phyloP scores from a whole-genome alignment of 2,888 invertebrate species.

The Nomada goodeniana region DNA sequence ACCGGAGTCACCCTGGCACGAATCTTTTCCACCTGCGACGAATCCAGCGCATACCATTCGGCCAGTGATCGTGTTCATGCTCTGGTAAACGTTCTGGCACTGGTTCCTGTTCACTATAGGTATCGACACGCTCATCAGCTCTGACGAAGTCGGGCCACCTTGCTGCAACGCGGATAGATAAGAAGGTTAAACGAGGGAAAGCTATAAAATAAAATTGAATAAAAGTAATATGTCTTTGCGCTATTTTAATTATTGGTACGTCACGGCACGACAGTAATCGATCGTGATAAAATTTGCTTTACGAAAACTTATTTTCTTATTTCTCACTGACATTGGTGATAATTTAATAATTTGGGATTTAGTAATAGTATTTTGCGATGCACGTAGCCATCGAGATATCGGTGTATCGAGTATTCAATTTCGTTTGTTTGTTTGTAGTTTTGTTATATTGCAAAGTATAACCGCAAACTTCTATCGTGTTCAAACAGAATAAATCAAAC shows the following conservation, averaged over 20 bases:
- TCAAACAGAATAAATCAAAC: background rate
- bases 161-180: slow-evolving; percentile 53
- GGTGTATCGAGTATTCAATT: no score
- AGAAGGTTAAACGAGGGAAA: background rate
- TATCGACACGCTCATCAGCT: slow-evolving; percentile 85
- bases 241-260: no score
- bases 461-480: background rate
- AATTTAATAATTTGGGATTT: no score
- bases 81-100: slow-evolving; percentile 84
- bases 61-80: slow-evolving; percentile 82
- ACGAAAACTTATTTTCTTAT: no score
- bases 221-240: background rate
- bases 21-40: slow-evolving; percentile 86
- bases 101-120: slow-evolving; percentile 82
- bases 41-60: slow-evolving; percentile 88
- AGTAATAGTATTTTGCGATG: no score
- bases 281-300: no score
- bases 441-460: no score
- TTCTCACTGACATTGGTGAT: no score
- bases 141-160: slow-evolving; percentile 76
- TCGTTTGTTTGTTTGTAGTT: no score
- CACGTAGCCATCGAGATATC: no score
- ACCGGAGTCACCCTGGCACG: slow-evolving; percentile 87
- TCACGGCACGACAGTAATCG: no score
- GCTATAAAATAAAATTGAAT: no score